A percentile compares a stretch with the other conserved stretches of the same genome.
Conservation (phyloP, 92 coral and sea anemone species). For the Bergia sp. region DNA sequence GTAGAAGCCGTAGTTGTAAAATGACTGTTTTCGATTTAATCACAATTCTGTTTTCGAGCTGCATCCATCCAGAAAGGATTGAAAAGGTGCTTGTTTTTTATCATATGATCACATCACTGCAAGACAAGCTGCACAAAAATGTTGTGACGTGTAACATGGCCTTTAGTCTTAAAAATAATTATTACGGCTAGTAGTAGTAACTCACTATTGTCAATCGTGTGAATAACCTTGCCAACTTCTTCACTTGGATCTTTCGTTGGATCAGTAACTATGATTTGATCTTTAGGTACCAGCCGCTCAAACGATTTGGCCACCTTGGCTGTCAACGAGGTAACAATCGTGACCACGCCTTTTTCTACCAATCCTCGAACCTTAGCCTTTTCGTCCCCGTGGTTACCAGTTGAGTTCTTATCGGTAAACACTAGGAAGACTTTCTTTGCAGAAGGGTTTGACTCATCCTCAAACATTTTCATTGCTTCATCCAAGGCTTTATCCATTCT, state of each 20-base stretch:
- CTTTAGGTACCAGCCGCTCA: conserved; percentile 10
- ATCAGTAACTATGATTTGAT: conserved; percentile 25
- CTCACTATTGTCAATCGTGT: conserved; percentile 17
- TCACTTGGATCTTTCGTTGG: conserved; percentile 22
- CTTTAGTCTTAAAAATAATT: neutral
- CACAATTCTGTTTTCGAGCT: no score
- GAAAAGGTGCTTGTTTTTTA: no score
- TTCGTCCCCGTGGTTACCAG: conserved; percentile 26
- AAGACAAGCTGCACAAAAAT: no score
- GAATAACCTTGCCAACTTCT: conserved; percentile 2
- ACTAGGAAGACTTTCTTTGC: conserved; percentile 38
- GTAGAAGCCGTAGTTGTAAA: neutral
- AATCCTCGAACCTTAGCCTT: conserved; percentile 21
- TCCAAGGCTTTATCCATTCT: conserved; percentile 37
- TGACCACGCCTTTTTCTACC: conserved; percentile 11
- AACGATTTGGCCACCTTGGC: conserved; percentile 16
- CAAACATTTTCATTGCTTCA: conserved; percentile 44
- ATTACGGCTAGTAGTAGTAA: neutral
- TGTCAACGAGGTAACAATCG: conserved; percentile 21
- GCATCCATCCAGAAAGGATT: no score
- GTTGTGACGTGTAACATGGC: no score
- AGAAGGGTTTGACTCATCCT: conserved; percentile 49
- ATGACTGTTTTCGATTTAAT: no score
- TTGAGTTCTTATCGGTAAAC: conserved; percentile 30
- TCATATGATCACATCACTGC: no score